Base-by-base conservation (phyloP, 2,888 invertebrate genomes). In the Drosophila neotestacea region DNA sequence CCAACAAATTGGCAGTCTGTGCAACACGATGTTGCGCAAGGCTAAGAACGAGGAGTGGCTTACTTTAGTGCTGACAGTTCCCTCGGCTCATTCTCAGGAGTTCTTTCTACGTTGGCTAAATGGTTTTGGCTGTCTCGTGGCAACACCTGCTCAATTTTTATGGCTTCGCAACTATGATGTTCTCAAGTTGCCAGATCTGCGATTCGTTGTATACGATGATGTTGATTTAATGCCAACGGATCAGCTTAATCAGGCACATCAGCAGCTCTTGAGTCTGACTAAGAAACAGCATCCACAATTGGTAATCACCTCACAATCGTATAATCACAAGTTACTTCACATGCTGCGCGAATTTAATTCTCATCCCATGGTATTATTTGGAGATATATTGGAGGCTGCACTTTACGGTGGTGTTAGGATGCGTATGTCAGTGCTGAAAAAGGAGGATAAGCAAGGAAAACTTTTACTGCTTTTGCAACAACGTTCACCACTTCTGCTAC, bases 301-400 rank as follows among this genome's bases (percentile, higher is more conserved):
- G 41, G 71, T 86, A 2, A 60, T 81, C 32, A 63, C 52, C 4
- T 60, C 78, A 5, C 70, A 84, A n/a, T 44, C 60, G 0, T 81
- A 54, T 30, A 42, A 67, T 0, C 13, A 5, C 2, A n/a, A 22
- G 1, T n/a, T 66, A 5, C 44, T 79, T 4, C 7, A 30, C 4
- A 65, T 65, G 42, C 1, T 85, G 11, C 16, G 6, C 0, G 54
- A 50, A 1, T 39, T 66, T 4, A 85, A 63, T 44, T 11, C 28
- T 0, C 5, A 72, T 1, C 63, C 79, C 4, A 41, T 78, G 48
- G 6, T 84, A 5, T 52, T 84, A 0, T 86, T 84, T 39, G 87
- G 88, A 0, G 87, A 84, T 30, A 13, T 78, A 0, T 55, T 84
- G n/a, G 87, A 84, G 65, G 87, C 84, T 0, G 78, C 87, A 2